These are phyloP conservation scores for Asobara japonica DNA, from an alignment of 1,140 invertebrate genomes.

Conservation along the genomic window DNA sequence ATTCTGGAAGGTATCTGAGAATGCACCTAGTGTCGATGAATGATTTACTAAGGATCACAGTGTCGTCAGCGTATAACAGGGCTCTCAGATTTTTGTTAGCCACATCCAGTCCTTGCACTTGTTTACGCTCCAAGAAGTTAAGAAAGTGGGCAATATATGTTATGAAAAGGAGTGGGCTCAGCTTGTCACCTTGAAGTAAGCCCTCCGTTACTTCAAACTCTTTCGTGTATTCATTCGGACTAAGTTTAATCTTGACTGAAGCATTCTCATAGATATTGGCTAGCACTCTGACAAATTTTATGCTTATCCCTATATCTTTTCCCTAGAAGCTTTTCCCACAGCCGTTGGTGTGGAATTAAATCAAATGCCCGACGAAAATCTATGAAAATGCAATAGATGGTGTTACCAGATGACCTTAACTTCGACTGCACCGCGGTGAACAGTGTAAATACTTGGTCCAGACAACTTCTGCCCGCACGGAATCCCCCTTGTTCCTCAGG, in stretches of 20 bases:
- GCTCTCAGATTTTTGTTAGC: conserved; percentile 25
- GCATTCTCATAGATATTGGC: neutral
- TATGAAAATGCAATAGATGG: too few relatives aligned
- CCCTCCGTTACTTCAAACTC: neutral
- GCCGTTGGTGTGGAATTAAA: too few relatives aligned
- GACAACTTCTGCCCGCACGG: conserved; percentile 24
- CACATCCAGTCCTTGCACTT: conserved; percentile 28
- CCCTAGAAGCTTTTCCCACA: neutral
- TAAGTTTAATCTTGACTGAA: neutral
- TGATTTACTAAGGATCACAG: conserved; percentile 32
- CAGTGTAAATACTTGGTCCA: conserved; percentile 40
- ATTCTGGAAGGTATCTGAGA: conserved; percentile 29
- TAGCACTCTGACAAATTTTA: neutral
- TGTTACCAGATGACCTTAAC: neutral
- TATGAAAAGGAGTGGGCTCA: conserved; percentile 33
- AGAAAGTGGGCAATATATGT: conserved; percentile 34
- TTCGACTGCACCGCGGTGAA: conserved; percentile 34
- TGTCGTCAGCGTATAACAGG: conserved; percentile 41
- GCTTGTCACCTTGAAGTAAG: conserved; percentile 6
- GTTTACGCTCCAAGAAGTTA: conserved; percentile 24
- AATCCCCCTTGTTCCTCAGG: too few relatives aligned
- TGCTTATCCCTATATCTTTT: neutral
- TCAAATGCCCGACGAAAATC: too few relatives aligned
- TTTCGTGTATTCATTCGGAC: conserved; percentile 29
- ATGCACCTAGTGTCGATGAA: conserved; percentile 24